phyloP scores from a whole-genome alignment of 2,888 invertebrate species.

The Cremastinae sp. region DNA sequence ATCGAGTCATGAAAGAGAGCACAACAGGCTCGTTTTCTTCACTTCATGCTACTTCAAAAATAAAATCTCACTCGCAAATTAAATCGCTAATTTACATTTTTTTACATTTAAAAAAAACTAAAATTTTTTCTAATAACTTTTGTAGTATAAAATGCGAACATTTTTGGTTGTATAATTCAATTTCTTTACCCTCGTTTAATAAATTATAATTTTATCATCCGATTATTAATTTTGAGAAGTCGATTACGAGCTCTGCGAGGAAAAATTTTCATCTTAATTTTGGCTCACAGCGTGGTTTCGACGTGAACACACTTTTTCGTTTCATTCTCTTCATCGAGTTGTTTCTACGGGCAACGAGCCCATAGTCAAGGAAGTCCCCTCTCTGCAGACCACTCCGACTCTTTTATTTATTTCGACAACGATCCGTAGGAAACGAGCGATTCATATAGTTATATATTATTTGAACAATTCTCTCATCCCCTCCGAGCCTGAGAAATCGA shows the following conservation, averaged over 20 bases:
- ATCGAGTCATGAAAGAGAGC: constrained; percentile 56
- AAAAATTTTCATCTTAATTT: constrained; percentile 32
- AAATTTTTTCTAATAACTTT: too few species aligned
- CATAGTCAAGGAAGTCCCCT: constrained; percentile 35
- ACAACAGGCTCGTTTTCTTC: constrained; percentile 48
- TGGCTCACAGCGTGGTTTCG: constrained; percentile 17
- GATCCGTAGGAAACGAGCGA: constrained; percentile 16
- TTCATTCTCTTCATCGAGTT: constrained; percentile 5
- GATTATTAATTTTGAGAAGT: neutral
- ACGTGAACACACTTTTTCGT: neutral
- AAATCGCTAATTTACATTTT: too few species aligned
- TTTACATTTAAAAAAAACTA: too few species aligned
- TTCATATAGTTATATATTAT: constrained; percentile 11
- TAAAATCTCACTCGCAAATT: neutral
- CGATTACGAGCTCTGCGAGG: neutral
- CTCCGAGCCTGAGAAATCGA: constrained; percentile 40
- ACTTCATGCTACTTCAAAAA: neutral
- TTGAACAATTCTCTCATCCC: neutral
- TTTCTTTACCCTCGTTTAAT: constrained; percentile 4
- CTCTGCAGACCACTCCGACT: constrained; percentile 27
- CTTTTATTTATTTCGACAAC: constrained; percentile 29
- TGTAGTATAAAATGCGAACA: too few species aligned
- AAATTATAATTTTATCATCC: neutral
- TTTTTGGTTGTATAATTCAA: too few species aligned
- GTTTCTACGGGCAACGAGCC: constrained; percentile 57